These are phyloP conservation scores for Lepidurus couesii DNA, from an alignment of 1,140 invertebrate species.

Conservation along the genomic window DNA sequence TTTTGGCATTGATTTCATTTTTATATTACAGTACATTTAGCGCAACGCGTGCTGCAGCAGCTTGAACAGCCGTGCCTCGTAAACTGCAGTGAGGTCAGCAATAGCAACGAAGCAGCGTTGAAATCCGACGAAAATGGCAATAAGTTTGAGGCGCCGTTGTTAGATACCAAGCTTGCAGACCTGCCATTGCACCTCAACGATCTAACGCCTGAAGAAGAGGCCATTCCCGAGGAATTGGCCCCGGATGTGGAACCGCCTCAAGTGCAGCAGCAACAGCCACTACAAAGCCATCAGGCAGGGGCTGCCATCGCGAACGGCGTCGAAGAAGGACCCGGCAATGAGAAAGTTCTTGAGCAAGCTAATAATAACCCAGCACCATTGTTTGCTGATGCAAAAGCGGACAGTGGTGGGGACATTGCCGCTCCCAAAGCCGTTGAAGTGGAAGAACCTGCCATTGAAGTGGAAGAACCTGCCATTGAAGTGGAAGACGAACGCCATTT, in stretches of 20 bases:
- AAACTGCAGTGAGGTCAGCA: background rate
- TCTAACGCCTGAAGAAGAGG: conserved; percentile 10
- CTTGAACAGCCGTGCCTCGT: background rate
- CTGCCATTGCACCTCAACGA: background rate
- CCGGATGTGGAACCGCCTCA: conserved; percentile 17
- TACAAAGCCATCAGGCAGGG: background rate
- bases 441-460: background rate
- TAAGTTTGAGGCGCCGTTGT: background rate
- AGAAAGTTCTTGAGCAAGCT: background rate
- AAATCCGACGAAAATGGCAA: background rate
- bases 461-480: background rate
- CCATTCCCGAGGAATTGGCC: conserved; percentile 8
- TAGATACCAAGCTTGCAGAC: background rate
- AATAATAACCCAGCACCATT: background rate
- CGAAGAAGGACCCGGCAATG: background rate
- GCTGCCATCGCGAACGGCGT: background rate
- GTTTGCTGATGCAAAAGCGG: conserved; percentile 10
- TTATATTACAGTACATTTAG: background rate
- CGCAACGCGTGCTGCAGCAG: conserved; percentile 13
- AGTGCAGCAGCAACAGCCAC: background rate
- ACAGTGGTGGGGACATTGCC: background rate
- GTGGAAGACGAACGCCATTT: conserved; percentile 9
- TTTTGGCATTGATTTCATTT: background rate
- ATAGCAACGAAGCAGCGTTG: background rate
- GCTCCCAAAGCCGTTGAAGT: background rate